Evolutionary conservation across 2,113 vertebrate genomes (phyloP).

Genomic region (Pedionomus torquatus): DNA sequence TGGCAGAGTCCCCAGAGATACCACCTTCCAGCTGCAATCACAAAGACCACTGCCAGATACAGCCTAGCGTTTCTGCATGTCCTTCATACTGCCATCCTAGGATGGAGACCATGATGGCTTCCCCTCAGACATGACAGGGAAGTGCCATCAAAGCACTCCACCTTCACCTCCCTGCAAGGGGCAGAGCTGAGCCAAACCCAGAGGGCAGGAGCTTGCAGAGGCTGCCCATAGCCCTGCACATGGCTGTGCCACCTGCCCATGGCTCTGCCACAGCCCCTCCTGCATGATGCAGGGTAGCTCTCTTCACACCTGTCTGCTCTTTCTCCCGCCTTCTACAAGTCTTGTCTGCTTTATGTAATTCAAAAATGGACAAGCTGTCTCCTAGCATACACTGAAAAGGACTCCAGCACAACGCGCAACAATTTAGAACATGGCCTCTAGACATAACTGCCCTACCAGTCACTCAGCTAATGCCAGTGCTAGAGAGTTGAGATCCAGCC

Average conservation of each 20-base stretch:
- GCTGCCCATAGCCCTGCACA: not conserved
- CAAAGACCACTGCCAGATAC: not conserved
- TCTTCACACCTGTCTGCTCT: not conserved
- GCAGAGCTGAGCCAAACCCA: not conserved
- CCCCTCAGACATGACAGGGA: not conserved
- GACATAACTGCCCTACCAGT: not conserved
- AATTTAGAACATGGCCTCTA: not conserved
- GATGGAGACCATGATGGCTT: not conserved
- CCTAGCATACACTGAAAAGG: not conserved
- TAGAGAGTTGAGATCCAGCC: rapidly evolving
- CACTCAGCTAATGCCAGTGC: not conserved
- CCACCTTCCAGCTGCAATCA: not conserved
- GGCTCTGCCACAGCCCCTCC: not conserved
- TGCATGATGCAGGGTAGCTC: not conserved
- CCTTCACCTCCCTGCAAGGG: not conserved
- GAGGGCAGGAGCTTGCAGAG: not conserved
- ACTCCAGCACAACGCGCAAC: not conserved
- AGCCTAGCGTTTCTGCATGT: not conserved
- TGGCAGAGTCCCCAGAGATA: not conserved
- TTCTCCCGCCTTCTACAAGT: not conserved
- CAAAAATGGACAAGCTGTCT: not conserved
- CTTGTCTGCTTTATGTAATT: not conserved
- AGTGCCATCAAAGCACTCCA: rapidly evolving
- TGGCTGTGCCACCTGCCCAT: rapidly evolving
- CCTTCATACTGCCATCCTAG: not conserved